Evolutionary conservation across 2,888 invertebrate genomes (phyloP).

Genomic region (Helicoverpa assulta): DNA sequence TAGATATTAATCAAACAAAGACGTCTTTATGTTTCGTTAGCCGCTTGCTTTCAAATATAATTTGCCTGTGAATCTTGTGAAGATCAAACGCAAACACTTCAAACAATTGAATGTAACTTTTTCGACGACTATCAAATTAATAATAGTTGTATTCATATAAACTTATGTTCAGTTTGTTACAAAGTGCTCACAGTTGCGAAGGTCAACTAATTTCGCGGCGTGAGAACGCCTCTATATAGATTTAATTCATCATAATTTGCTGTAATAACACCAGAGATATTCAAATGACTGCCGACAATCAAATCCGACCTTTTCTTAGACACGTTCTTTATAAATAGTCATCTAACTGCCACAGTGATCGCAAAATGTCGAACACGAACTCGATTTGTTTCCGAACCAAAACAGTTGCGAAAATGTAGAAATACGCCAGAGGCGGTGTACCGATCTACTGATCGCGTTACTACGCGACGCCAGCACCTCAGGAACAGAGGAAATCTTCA

Average conservation of each 20-base stretch:
- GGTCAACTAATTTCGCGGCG: conserved; percentile 86
- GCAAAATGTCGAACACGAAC: conserved; percentile 89
- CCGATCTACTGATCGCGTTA: too few species aligned
- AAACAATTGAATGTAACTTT: conserved; percentile 66
- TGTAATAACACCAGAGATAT: conserved; percentile 88
- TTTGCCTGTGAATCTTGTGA: conserved; percentile 60
- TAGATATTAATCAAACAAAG: conserved; percentile 81
- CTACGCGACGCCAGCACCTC: conserved; percentile 66
- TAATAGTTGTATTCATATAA: conserved; percentile 64
- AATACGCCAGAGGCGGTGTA: conserved; percentile 77
- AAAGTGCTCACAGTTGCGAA: conserved; percentile 79
- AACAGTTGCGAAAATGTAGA: conserved; percentile 84
- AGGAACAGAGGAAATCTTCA: conserved; percentile 72
- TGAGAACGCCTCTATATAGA: conserved; percentile 86
- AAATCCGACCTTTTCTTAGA: conserved; percentile 89
- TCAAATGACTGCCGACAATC: conserved; percentile 89
- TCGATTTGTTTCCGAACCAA: conserved; percentile 86
- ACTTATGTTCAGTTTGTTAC: conserved; percentile 70
- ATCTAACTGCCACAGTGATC: conserved; percentile 86
- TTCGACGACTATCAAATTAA: conserved; percentile 65
- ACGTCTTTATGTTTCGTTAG: conserved; percentile 68
- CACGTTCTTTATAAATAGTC: conserved; percentile 90
- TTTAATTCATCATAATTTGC: conserved; percentile 89
- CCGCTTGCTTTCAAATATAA: conserved; percentile 67
- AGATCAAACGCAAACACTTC: conserved; percentile 60